A percentile compares a stretch with the other conserved stretches of the same genome.
Evolutionary conservation across 2,888 invertebrate species (phyloP).

Genomic region (Mythimna impura): DNA sequence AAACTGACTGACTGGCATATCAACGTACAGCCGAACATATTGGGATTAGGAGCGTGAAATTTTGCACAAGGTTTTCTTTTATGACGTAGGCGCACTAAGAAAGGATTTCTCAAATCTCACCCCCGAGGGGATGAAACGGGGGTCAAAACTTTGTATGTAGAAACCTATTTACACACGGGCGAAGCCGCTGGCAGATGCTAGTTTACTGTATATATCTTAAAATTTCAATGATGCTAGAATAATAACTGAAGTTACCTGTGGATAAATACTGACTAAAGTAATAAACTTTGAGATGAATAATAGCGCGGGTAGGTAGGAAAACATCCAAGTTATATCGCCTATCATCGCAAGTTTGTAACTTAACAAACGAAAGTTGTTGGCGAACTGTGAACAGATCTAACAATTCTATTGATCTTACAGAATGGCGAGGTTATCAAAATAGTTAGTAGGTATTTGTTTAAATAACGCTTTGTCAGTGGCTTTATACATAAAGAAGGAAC

Average conservation of each 20-base stretch:
- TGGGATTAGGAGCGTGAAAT: no score
- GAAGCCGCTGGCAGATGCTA: no score
- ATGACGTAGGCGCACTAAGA: no score
- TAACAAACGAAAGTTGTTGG: conserved; percentile 54
- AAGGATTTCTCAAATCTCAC: no score
- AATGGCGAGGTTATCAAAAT: conserved; percentile 51
- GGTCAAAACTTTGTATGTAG: no score
- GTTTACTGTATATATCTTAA: no score
- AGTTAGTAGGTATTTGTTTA: conserved; percentile 38
- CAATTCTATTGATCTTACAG: conserved; percentile 52
- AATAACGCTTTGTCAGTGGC: conserved; percentile 35
- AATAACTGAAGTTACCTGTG: conserved; percentile 45
- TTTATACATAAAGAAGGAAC: no score
- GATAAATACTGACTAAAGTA: conserved; percentile 44
- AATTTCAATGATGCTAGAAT: conserved; percentile 36
- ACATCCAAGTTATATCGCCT: conserved; percentile 59
- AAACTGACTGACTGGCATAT: no score
- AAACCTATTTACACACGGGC: no score
- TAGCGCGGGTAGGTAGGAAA: conserved; percentile 49
- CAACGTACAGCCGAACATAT: no score
- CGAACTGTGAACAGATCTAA: conserved; percentile 55
- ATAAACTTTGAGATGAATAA: conserved; percentile 58
- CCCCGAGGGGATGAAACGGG: no score
- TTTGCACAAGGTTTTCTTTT: no score
- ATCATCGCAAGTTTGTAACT: conserved; percentile 54